A percentile compares a stretch with the other conserved stretches of the same genome.
Conservation (phyloP, 2,888 invertebrate species). For the Mythimna lalbum region DNA sequence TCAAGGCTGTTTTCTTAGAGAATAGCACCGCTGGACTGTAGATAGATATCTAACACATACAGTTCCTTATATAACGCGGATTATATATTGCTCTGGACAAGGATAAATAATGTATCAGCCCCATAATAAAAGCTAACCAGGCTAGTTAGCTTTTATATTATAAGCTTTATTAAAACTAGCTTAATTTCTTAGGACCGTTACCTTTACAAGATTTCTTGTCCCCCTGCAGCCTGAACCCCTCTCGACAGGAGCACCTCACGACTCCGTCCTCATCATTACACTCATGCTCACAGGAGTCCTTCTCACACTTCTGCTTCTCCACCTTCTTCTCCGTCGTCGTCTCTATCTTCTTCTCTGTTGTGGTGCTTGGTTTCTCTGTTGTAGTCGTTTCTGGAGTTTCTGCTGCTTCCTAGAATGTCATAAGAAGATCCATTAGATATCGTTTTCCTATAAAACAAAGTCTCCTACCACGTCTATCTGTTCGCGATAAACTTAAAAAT, state of each 20-base stretch:
- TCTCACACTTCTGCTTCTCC: constrained; percentile 74
- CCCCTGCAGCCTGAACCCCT: constrained; percentile 79
- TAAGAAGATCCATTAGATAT: not conserved
- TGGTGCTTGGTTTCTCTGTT: constrained; percentile 65
- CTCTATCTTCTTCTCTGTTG: constrained; percentile 43
- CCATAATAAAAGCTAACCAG: too few species aligned
- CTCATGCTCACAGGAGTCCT: constrained; percentile 80
- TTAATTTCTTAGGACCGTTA: constrained; percentile 59
- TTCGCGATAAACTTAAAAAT: too few species aligned
- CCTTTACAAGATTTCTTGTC: constrained; percentile 85
- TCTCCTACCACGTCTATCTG: too few species aligned
- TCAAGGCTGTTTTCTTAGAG: too few species aligned
- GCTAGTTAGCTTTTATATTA: too few species aligned
- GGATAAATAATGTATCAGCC: too few species aligned
- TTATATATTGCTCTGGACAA: too few species aligned
- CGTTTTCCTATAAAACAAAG: too few species aligned
- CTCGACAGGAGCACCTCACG: constrained; percentile 77
- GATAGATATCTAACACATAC: too few species aligned
- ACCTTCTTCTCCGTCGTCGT: constrained; percentile 57
- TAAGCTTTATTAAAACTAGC: too few species aligned
- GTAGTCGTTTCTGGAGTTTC: constrained; percentile 74
- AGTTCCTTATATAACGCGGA: too few species aligned
- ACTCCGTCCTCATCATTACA: constrained; percentile 80
- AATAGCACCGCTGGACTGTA: too few species aligned
- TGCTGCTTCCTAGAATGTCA: constrained; percentile 76